Conservation (phyloP, 2,888 invertebrate genomes). For the Automeris io region DNA sequence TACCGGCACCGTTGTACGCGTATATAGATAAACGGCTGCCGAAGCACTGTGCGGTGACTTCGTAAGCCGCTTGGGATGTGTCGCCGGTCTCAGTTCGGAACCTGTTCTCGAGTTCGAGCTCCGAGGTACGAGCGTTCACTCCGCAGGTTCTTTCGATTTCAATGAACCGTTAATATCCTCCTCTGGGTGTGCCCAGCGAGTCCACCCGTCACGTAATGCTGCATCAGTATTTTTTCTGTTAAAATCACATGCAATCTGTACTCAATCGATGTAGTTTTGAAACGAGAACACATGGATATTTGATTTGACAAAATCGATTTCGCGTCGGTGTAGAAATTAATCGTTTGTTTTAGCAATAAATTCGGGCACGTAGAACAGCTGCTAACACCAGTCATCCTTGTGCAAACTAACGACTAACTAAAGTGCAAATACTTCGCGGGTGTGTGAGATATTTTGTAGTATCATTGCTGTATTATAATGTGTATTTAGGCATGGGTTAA, state of each 20-base stretch:
- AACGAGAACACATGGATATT: too few species aligned
- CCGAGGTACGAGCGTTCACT: constrained; percentile 45
- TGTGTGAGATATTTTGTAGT: not conserved
- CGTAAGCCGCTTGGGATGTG: constrained; percentile 56
- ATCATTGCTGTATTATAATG: constrained; percentile 1
- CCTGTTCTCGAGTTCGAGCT: constrained; percentile 50
- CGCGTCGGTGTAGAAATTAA: constrained; percentile 7
- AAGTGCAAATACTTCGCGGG: constrained; percentile 14
- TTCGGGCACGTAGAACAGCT: constrained; percentile 45
- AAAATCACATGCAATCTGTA: constrained; percentile 18
- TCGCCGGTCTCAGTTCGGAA: constrained; percentile 39
- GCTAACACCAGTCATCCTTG: constrained; percentile 46
- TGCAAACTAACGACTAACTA: constrained; percentile 47
- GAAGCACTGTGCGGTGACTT: constrained; percentile 60
- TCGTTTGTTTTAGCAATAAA: constrained; percentile 30
- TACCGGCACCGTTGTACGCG: constrained; percentile 40
- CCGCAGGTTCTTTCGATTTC: constrained; percentile 61
- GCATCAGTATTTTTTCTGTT: constrained; percentile 22
- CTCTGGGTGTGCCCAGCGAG: constrained; percentile 44
- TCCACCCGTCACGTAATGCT: constrained; percentile 52
- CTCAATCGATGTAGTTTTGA: not conserved
- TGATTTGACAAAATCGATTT: constrained; percentile 18
- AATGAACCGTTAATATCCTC: constrained; percentile 73
- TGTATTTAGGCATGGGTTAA: constrained; percentile 1
- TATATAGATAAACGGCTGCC: constrained; percentile 57